Base-by-base conservation (phyloP, 2,888 invertebrate genomes). In the Lampropteryx suffumata region DNA sequence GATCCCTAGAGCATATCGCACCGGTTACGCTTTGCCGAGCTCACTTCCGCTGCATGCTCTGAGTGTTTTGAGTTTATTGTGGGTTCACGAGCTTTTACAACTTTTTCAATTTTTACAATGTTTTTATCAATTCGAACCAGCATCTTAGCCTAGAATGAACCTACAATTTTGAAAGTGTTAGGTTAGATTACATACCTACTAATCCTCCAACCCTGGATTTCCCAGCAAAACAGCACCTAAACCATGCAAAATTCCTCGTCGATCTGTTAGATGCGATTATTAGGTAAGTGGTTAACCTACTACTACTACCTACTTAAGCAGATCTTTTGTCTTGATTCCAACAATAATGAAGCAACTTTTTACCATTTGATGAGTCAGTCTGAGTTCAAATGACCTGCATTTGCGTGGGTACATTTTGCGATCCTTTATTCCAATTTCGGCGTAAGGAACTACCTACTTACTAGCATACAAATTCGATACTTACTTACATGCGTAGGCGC, bases 1-100 rank as follows among this genome's bases (percentile, higher is more conserved):
- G 59, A 56, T 62, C 65, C 79, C 57, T 61, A 55, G 70, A 72
- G 69, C 82, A 82, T 83, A 82, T 76, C 79, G 79, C 82, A 82
- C 80, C 57, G 55, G 42, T 39, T 45, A 63, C 61, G 79, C 78
- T 78, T 75, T 64, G 70, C 61, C 61, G 62, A 83, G 82, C 82
- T 65, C 64, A 64, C 71, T 79, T 82, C 83, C 83, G 77, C 59
- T 48, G 28, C 17, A 21, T 17, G 17, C 17, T 10, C 14, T 26
- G 30, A 13, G 36, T 14, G 41, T n/a, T 26, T 13, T 10, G n/a
- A 14, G 28, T 29, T 41, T 29, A 24, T 35, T 41, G 39, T 39
- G 3, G 28, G 6, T 24, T 24, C 24, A 24, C 1, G 5, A 24
- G 24, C 24, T 24, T 24, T 17, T 17, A 17, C 17, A 3, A 17